Evolutionary conservation across 1,140 invertebrate genomes (phyloP).

Genomic region (Thaumatotibia leucotreta): DNA sequence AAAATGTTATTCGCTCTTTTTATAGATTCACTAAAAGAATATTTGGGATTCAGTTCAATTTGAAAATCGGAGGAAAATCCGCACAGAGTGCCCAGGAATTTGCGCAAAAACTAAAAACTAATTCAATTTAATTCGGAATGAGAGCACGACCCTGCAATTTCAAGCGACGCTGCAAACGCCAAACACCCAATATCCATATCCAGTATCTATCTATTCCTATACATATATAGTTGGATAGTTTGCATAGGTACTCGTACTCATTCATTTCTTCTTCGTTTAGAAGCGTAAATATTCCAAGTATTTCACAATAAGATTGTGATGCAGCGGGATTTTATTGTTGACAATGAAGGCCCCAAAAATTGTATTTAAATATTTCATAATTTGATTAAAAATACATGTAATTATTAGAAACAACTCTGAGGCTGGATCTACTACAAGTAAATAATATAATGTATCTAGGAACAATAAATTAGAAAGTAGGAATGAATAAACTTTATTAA

Average conservation of each 20-base stretch:
- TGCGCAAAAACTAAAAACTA: slow-evolving; percentile 11
- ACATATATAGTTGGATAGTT: not conserved
- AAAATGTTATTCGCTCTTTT: no score
- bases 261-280: not conserved
- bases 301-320: no score
- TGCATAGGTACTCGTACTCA: not conserved
- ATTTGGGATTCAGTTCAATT: not conserved
- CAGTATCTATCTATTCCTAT: not conserved
- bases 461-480: no score
- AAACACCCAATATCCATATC: not conserved
- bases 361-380: no score
- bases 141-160: not conserved
- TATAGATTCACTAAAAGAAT: not conserved
- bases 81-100: slow-evolving; percentile 1
- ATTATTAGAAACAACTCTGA: no score
- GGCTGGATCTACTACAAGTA: no score
- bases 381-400: no score
- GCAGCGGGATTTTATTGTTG: no score
- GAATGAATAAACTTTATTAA: no score
- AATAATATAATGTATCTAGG: no score
- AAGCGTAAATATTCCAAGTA: not conserved
- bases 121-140: slow-evolving; percentile 10
- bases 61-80: not conserved
- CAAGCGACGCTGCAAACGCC: not conserved
- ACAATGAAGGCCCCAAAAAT: no score